These are phyloP conservation scores for Sinelater perroti DNA, from an alignment of 2,888 invertebrate species.

Conservation along the genomic window DNA sequence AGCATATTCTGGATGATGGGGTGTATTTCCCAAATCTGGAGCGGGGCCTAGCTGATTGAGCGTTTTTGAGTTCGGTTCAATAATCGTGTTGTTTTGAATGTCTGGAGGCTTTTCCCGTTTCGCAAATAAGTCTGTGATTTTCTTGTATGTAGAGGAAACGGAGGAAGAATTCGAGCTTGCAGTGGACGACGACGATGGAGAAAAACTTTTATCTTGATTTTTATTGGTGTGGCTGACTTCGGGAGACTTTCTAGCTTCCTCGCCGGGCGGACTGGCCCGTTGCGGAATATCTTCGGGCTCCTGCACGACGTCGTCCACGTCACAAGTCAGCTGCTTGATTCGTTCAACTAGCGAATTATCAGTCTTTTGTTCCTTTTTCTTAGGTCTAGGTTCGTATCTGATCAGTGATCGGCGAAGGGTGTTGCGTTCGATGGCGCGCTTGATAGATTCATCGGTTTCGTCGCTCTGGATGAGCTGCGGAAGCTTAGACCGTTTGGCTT, in stretches of 20 bases:
- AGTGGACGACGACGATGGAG: constrained; percentile 66
- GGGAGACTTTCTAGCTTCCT: constrained; percentile 64
- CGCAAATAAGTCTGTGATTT: constrained; percentile 69
- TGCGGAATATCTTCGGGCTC: constrained; percentile 57
- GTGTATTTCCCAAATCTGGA: constrained; percentile 67
- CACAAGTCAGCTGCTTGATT: constrained; percentile 85
- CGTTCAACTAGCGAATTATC: constrained; percentile 86
- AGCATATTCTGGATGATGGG: constrained; percentile 50
- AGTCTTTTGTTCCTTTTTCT: constrained; percentile 64
- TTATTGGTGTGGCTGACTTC: constrained; percentile 43
- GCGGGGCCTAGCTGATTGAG: constrained; percentile 52
- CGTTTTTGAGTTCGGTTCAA: constrained; percentile 41
- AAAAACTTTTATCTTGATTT: constrained; percentile 67
- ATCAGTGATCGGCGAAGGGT: constrained; percentile 82
- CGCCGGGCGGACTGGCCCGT: constrained; percentile 73
- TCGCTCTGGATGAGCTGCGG: constrained; percentile 63
- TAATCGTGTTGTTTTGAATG: constrained; percentile 48
- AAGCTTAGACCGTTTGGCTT: constrained; percentile 67
- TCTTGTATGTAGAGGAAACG: constrained; percentile 71
- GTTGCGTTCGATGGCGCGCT: constrained; percentile 83
- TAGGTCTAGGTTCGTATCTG: constrained; percentile 66
- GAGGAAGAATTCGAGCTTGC: constrained; percentile 67
- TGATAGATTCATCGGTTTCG: constrained; percentile 72
- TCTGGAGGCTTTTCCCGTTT: constrained; percentile 53
- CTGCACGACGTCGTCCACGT: constrained; percentile 73